These are phyloP conservation scores for Penaeus indicus DNA, from an alignment of 1,140 invertebrate genomes.

Conservation along the genomic window DNA sequence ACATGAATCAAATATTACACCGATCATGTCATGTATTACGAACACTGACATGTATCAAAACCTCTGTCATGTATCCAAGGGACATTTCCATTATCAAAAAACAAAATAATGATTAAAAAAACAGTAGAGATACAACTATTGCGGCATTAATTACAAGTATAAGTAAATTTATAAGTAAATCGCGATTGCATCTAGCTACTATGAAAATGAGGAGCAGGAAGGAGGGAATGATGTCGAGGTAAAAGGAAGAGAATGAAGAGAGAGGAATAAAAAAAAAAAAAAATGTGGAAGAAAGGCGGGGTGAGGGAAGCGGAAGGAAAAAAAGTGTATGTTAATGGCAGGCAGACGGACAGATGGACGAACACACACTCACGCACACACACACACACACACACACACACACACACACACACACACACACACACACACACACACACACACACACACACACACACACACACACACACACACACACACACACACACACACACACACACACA, in stretches of 20 bases:
- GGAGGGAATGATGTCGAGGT: not conserved
- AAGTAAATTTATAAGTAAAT: not conserved
- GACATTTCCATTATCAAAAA: no score
- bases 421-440: not conserved
- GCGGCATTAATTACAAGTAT: not conserved
- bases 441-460: slow-evolving; percentile 6
- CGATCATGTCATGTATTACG: no score
- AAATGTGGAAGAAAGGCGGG: not conserved
- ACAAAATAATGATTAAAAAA: no score
- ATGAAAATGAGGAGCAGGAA: not conserved
- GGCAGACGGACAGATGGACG: not conserved
- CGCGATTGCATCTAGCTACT: not conserved
- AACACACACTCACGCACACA: slow-evolving; percentile 1
- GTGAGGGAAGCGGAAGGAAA: not conserved
- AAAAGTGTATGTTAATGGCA: not conserved
- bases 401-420: slow-evolving; percentile 18
- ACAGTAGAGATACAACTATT: no score
- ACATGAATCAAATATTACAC: not conserved
- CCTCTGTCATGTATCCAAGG: no score
- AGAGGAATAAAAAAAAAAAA: not conserved
- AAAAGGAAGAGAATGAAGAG: not conserved
- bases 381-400: slow-evolving; percentile 8
- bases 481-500: not conserved
- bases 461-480: not conserved
- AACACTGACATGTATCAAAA: no score